phyloP scores from a whole-genome alignment of 2,113 vertebrate genomes.

The Apistogramma diplotaenia region DNA sequence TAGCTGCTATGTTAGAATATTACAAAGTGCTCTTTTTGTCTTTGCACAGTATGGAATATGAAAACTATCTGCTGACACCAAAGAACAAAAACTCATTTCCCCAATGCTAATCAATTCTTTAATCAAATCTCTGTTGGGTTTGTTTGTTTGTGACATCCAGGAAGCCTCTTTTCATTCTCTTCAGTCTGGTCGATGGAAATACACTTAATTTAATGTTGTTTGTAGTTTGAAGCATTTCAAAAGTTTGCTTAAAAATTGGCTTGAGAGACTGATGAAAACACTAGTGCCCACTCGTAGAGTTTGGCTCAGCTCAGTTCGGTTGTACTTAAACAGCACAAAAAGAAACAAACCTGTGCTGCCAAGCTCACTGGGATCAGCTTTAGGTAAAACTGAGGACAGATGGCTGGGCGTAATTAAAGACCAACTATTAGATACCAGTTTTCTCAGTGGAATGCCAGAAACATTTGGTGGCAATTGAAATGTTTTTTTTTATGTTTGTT shows the following conservation, averaged over 20 bases:
- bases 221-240: neutral
- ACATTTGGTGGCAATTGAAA: slow-evolving; percentile 9
- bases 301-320: slow-evolving; percentile 21
- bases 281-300: slow-evolving; percentile 31
- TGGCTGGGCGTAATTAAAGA: slow-evolving; percentile 58
- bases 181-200: slow-evolving; percentile 1
- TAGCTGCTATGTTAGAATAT: neutral
- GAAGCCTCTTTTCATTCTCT: neutral
- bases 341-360: slow-evolving; percentile 44
- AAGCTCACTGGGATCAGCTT: slow-evolving; percentile 38
- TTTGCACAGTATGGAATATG: neutral
- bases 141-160: slow-evolving; percentile 33
- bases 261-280: slow-evolving; percentile 24
- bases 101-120: slow-evolving; percentile 24
- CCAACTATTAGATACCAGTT: slow-evolving; percentile 40
- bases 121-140: slow-evolving; percentile 34
- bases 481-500: slow-evolving; percentile 3
- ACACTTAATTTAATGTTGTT: slow-evolving; percentile 16
- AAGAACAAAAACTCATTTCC: slow-evolving; percentile 22
- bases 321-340: slow-evolving; percentile 29
- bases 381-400: slow-evolving; percentile 64
- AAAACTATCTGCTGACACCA: slow-evolving; percentile 1
- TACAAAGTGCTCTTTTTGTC: neutral
- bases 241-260: slow-evolving; percentile 20
- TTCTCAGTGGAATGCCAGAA: slow-evolving; percentile 37